Evolutionary conservation across 2,888 invertebrate genomes (phyloP).

Genomic region (Chelonus formosanus): DNA sequence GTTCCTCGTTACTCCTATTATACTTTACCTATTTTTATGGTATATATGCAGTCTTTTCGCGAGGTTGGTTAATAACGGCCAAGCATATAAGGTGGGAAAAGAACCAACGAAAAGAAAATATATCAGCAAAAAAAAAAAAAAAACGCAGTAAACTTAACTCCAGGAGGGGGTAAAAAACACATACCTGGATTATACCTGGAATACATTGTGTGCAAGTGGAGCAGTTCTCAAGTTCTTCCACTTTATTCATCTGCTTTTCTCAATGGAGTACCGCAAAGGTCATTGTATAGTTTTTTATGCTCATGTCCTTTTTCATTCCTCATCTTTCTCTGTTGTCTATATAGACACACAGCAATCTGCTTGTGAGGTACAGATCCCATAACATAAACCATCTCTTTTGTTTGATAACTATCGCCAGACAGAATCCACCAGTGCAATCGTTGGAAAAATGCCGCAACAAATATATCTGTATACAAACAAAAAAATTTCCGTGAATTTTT

Average conservation of each 20-base stretch:
- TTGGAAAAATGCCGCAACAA: conserved; percentile 34
- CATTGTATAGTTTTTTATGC: conserved; percentile 36
- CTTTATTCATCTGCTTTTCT: conserved; percentile 48
- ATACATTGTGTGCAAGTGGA: conserved; percentile 53
- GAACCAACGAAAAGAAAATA: conserved; percentile 17
- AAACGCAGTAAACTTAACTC: conserved; percentile 19
- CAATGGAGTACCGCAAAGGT: conserved; percentile 52
- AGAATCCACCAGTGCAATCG: conserved; percentile 17
- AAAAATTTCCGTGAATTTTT: too few relatives aligned
- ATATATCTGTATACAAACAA: too few relatives aligned
- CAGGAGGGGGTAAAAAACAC: conserved; percentile 24
- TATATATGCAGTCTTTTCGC: conserved; percentile 28
- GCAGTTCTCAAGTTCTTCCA: conserved; percentile 54
- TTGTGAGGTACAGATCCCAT: conserved; percentile 30
- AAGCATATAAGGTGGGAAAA: conserved; percentile 22
- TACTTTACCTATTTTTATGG: conserved; percentile 54
- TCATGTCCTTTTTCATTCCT: conserved; percentile 1
- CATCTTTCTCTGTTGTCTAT: neutral
- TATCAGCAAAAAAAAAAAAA: conserved; percentile 21
- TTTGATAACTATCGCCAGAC: conserved; percentile 17
- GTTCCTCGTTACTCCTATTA: conserved; percentile 52
- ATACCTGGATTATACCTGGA: conserved; percentile 46
- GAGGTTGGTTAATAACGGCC: neutral
- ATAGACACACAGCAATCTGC: conserved; percentile 1
- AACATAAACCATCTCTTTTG: conserved; percentile 10